Conservation (phyloP, 2,113 vertebrate species). For the Misgurnus anguillicaudatus region DNA sequence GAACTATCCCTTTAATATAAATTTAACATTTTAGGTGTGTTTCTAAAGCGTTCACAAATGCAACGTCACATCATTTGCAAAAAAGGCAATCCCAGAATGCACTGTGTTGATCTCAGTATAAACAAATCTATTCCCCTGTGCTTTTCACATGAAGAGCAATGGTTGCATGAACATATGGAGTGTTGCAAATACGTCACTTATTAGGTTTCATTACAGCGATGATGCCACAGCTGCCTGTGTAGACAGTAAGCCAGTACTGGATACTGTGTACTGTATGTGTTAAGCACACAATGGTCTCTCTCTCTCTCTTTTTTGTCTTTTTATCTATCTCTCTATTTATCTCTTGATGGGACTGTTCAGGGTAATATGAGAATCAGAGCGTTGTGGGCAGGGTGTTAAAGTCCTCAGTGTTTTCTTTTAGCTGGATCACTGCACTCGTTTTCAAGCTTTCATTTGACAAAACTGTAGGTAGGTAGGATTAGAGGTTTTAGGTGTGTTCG, state of each 20-base stretch:
- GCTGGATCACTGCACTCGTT: background rate
- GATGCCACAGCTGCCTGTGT: background rate
- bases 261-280: background rate
- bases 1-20: too few relatives aligned
- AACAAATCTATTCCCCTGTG: too few relatives aligned
- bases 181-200: too few relatives aligned
- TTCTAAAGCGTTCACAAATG: too few relatives aligned
- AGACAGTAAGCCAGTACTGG: background rate
- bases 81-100: too few relatives aligned
- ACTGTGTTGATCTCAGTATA: too few relatives aligned
- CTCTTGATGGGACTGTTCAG: constrained; percentile 50
- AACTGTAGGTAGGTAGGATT: background rate
- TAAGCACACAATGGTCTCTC: background rate
- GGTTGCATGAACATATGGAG: too few relatives aligned
- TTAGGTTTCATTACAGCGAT: too few relatives aligned
- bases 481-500: constrained; percentile 18
- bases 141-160: too few relatives aligned
- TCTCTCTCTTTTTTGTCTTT: constrained; percentile 28
- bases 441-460: constrained; percentile 16
- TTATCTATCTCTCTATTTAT: constrained; percentile 14
- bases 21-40: too few relatives aligned
- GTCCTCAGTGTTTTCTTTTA: constrained; percentile 13
- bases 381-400: constrained; percentile 50
- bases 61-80: too few relatives aligned
- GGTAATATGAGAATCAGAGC: constrained; percentile 61